Evolutionary conservation across 1,140 invertebrate genomes (phyloP), one percentile per base, ranked within the genome.

Genomic region (Ceratosolen fusciceps): DNA sequence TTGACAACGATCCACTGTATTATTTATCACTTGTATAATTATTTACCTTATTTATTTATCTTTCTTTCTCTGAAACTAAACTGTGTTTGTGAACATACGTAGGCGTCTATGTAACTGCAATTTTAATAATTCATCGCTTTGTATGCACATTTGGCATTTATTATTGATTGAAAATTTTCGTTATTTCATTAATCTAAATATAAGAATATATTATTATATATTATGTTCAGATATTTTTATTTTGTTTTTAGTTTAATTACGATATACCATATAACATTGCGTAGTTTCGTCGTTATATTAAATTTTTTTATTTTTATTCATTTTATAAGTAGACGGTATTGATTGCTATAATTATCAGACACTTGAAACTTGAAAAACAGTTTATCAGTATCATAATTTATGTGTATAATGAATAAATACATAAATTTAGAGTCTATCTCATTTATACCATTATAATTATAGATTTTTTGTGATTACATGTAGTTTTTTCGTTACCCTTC

Each of bases 311-410:
- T 88, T 87, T 86, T 87, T 86, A 76, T 80, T 82, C 83, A 72
- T 83, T 83, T 86, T 83, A 86, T 86, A 86, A 81, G 82, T 87
- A 88, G 86, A 89, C 86, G 88, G 89, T 89, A 88, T 87, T 83
- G 85, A 88, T 88, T 82, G 83, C 86, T 88, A 88, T 88, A 82
- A 74, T 84, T 84, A 88, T 88, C 88, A 88, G 86, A 90, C 88
- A 89, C 87, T 89, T 89, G 87, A 90, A 86, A 90, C 85, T 88
- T 88, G 80, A 81, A 83, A 88, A 87, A 88, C 84, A 88, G 84
- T 86, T 85, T 89, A 87, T 83, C 85, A 82, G 84, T 81, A 83
- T 86, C 80, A 80, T 85, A 71, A 82, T 82, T 83, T 84, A 71
- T 74, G 29, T 58, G 7, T 65, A 21, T 60, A 65, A 60, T 81